Evolutionary conservation across 2,888 invertebrate species (phyloP).

Genomic region (Aquatica leii): DNA sequence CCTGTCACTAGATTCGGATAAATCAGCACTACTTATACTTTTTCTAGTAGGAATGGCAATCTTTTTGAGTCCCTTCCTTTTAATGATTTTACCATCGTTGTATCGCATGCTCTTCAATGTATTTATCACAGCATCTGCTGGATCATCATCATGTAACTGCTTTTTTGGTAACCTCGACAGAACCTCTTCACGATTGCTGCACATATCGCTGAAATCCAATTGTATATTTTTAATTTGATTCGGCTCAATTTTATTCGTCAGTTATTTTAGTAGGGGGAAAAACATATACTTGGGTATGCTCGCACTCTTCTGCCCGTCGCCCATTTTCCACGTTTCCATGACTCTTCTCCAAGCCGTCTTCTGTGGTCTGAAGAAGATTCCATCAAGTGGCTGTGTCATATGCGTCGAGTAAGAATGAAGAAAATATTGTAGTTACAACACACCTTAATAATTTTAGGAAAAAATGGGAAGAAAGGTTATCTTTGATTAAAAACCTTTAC

Average conservation of each 20-base stretch:
- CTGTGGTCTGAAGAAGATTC: background rate
- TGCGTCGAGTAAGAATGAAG: background rate
- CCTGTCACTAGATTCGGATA: too few relatives aligned
- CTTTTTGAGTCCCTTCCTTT: too few relatives aligned
- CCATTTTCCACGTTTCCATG: too few relatives aligned
- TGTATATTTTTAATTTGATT: too few relatives aligned
- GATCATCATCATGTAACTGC: too few relatives aligned
- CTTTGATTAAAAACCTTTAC: background rate
- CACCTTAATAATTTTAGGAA: background rate
- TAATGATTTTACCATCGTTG: background rate
- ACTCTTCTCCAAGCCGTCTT: too few relatives aligned
- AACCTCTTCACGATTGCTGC: background rate
- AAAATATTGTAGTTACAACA: background rate
- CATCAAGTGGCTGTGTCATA: conserved; percentile 1
- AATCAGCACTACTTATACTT: too few relatives aligned
- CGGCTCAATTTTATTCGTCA: background rate
- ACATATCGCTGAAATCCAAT: background rate
- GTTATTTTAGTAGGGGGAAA: background rate
- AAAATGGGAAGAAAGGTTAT: too few relatives aligned
- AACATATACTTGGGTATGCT: background rate
- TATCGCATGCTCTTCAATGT: too few relatives aligned
- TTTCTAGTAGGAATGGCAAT: too few relatives aligned
- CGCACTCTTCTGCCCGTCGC: background rate
- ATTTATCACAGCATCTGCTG: too few relatives aligned
- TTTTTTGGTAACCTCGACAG: too few relatives aligned